Evolutionary conservation across 2,888 invertebrate genomes (phyloP), one percentile per base, ranked within the genome.

Genomic region (Tetragonisca angustula): DNA sequence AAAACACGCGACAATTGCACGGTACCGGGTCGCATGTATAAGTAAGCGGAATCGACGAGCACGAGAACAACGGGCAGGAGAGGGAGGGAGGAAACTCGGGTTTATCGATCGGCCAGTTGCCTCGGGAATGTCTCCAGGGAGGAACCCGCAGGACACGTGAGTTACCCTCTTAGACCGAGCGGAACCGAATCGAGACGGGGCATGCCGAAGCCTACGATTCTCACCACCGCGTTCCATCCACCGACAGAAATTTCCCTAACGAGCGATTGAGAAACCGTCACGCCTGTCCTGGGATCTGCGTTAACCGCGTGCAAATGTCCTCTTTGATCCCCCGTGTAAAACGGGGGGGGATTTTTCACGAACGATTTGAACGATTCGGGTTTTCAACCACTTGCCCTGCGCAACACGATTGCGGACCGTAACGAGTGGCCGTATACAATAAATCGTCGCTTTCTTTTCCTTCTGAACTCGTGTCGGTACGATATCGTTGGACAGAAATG

Each of bases 131-230:
- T 85, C 88, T 79, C 85, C 77, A 62, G 85, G 88, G 85, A 81
- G 87, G 84, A 87, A 74, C 79, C 79, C 77, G 67, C 76, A 81
- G 85, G 84, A 87, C 85, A 87, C 85, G 87, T 81, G 88, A 77
- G 71, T 77, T 79, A 64, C 71, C 68, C 86, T 80, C 81, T 81
- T 75, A 65, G 32, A 64, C 71, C 83, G 81, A 76, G 52, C 74
- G 72, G 56, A 71, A 61, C 77, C 79, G 85, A 82, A 43, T 32
- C 59, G 59, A 2, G 76, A 50, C 83, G 76, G 43, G 15, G 21
- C 21, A 4, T 32, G 13, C 76, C 81, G 73, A 81, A 82, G 19
- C 43, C 52, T 75, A 9, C 27, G 15, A 50, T 43, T 43, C 36
- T 5, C 67, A 32, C 32, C 65, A 24, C 65, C 36, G 21, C 64